These are phyloP conservation scores for Epinephelus lanceolatus DNA, from an alignment of 2,113 vertebrate species.

Conservation along the genomic window DNA sequence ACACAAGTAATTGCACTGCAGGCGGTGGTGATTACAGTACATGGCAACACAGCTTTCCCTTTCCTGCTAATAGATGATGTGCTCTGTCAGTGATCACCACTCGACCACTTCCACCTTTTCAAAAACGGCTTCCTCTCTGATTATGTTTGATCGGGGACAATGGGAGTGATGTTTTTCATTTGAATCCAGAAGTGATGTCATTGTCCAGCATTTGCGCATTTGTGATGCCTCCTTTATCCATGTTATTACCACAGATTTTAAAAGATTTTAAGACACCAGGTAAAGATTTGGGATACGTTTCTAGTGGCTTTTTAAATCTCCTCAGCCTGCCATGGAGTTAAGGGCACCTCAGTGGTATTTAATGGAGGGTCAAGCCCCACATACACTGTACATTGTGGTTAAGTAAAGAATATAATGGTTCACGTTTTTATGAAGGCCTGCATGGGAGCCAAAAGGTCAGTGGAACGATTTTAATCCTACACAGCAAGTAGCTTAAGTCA, in stretches of 20 bases:
- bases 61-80: conserved; percentile 38
- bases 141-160: conserved; percentile 58
- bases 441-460: conserved; percentile 13
- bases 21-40: conserved; percentile 21
- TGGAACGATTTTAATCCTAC: conserved; percentile 27
- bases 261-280: background rate
- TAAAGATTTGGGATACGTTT: background rate
- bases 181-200: conserved; percentile 34
- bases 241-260: background rate
- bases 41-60: conserved; percentile 47
- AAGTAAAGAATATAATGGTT: background rate
- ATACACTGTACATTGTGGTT: background rate
- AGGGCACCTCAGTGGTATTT: background rate
- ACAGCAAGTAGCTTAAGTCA: conserved; percentile 6
- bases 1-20: conserved; percentile 13
- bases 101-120: conserved; percentile 68
- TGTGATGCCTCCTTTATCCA: background rate
- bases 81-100: conserved; percentile 38
- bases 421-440: background rate
- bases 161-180: conserved; percentile 47
- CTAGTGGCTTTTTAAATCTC: background rate
- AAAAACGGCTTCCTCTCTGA: conserved; percentile 64
- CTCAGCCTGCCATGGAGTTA: background rate
- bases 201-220: conserved; percentile 2
- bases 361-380: background rate